phyloP scores from a whole-genome alignment of 1,140 invertebrate species.

The Dreissena polymorpha region DNA sequence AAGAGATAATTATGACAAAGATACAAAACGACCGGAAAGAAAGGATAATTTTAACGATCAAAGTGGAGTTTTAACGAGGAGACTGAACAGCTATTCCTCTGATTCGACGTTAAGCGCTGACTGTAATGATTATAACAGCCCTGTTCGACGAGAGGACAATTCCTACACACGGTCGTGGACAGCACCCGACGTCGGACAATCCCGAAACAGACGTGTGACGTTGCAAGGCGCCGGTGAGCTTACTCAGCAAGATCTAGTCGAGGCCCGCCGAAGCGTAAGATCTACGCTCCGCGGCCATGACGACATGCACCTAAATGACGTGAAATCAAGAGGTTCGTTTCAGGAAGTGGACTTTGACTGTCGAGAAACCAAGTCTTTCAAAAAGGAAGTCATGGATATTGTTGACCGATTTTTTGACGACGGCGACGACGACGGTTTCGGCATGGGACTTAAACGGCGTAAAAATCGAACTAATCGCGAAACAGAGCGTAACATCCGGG shows the following conservation, averaged over 20 bases:
- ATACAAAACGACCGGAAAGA: not conserved
- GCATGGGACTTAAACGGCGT: not conserved
- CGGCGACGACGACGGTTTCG: constrained; percentile 36
- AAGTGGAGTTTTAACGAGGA: not conserved
- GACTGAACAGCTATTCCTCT: constrained; percentile 31
- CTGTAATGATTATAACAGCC: not conserved
- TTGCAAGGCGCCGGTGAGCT: constrained; percentile 24
- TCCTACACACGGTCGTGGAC: constrained; percentile 21
- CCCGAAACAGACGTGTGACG: constrained; percentile 22
- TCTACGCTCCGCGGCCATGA: constrained; percentile 12
- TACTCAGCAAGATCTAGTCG: constrained; percentile 7
- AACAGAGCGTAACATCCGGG: too few species aligned
- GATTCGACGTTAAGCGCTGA: constrained; percentile 32
- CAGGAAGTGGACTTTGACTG: not conserved
- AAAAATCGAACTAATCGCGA: not conserved
- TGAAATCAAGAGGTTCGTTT: not conserved
- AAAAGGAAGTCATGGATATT: constrained; percentile 41
- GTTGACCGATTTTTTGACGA: constrained; percentile 48
- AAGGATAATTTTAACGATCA: not conserved
- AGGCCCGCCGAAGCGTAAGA: constrained; percentile 17
- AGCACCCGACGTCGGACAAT: not conserved
- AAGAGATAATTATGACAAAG: not conserved
- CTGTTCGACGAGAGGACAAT: constrained; percentile 9
- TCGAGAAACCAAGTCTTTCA: constrained; percentile 15
- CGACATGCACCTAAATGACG: constrained; percentile 18